Evolutionary conservation across 1,140 invertebrate genomes (phyloP), one percentile per base, ranked within the genome.

Genomic region (Pseudomyrmex flavicornis): DNA sequence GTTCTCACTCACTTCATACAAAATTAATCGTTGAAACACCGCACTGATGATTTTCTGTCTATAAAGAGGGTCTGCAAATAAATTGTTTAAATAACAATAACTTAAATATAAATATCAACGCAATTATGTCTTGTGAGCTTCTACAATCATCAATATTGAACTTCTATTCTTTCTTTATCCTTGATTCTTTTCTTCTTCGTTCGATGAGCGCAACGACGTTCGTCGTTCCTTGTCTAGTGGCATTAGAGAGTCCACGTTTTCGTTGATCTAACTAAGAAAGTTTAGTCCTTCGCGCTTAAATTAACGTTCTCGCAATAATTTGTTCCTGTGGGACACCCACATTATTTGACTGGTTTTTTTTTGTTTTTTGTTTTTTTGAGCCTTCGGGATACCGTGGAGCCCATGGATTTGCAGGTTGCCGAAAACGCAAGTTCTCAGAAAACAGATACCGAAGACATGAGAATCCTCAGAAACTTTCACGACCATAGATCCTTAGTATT

Each of bases 61-160:
- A 52, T 91, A 93, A 92, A 91, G 54, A 80, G 85, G 91, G 89
- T 93, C 89, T 92, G 89, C 89, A 88, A 91, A 92, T 90, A 92
- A 92, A 92, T 91, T 61, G 82, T 87, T 92, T 86, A 90, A 91
- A 90, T 89, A 87, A 91, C 87, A 92, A 92, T 93, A 92, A 92
- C 91, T 92, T 92, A 93, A 92, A 83, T 91, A 93, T 92, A 93
- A 93, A 92, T 91, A 92, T 92, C 87, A 92, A 92, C 85, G 83
- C 88, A 92, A 92, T 35, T 88, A 90, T 89, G 89, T 87, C 90
- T 87, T 83, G 77, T 84, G 84, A 89, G 86, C 87, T 91, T 68
- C 85, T 91, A 87, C 87, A 83, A 89, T 88, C 85, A 86, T 90
- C 90, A 89, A 88, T 79, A 86, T 87, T 83, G 58, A 63, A 56